phyloP scores from a whole-genome alignment of 2,888 invertebrate species.

The Morinoia aosen region DNA sequence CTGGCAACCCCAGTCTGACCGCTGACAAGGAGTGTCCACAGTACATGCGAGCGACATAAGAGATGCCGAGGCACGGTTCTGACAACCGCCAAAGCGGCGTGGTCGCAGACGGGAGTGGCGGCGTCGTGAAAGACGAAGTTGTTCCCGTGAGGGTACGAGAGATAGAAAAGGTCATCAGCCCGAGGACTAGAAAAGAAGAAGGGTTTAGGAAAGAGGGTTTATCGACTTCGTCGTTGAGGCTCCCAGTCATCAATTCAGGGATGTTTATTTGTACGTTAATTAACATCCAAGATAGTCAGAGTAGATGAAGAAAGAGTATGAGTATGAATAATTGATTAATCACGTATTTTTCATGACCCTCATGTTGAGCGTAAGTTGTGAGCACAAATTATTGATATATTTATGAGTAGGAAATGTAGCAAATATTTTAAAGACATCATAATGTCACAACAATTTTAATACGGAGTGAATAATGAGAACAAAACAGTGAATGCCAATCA shows the following conservation, averaged over 20 bases:
- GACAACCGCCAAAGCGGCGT: neutral
- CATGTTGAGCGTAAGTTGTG: neutral
- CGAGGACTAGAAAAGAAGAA: neutral
- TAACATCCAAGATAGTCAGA: neutral
- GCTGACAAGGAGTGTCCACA: neutral
- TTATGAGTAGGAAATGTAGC: neutral
- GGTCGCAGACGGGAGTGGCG: neutral
- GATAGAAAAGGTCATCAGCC: slow-evolving; percentile 17
- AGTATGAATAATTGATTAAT: neutral
- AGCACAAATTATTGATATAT: neutral
- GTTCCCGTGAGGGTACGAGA: neutral
- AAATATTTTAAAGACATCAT: too few species aligned
- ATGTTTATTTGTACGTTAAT: neutral
- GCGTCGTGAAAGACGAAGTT: neutral
- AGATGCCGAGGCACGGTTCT: slow-evolving; percentile 3
- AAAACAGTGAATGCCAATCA: too few species aligned
- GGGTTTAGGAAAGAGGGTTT: neutral
- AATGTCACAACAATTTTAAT: too few species aligned
- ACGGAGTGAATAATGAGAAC: too few species aligned
- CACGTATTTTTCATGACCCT: neutral
- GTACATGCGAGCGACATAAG: neutral
- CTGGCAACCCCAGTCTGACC: neutral
- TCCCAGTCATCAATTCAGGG: neutral
- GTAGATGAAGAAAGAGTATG: neutral
- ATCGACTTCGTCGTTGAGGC: neutral